phyloP scores from a whole-genome alignment of 2,797 vertebrate genomes.

The Anguilla megastoma region DNA sequence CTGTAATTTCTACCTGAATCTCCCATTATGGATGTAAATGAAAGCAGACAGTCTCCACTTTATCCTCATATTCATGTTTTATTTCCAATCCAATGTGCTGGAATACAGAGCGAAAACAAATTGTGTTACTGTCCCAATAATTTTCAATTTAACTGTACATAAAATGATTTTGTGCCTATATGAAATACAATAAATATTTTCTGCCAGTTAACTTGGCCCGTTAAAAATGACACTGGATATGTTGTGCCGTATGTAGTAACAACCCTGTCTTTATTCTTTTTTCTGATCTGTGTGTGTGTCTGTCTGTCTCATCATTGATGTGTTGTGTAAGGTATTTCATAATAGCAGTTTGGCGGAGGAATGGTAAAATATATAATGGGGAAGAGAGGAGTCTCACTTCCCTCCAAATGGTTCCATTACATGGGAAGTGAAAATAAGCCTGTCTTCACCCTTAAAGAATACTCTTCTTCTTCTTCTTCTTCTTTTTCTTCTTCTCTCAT shows the following conservation, averaged over 20 bases:
- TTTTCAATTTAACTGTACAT: not conserved
- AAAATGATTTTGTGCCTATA: too few species aligned
- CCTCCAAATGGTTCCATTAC: not conserved
- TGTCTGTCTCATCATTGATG: not conserved
- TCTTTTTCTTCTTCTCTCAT: not conserved
- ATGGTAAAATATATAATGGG: not conserved
- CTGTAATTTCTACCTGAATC: too few species aligned
- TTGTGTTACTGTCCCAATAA: too few species aligned
- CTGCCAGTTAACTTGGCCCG: not conserved
- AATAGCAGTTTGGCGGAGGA: not conserved
- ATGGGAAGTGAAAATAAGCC: constrained; percentile 18
- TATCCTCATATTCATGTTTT: too few species aligned
- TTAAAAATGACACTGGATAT: not conserved
- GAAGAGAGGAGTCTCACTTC: constrained; percentile 16
- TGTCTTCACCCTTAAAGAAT: not conserved
- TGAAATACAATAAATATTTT: not conserved
- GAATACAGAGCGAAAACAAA: too few species aligned
- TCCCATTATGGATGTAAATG: too few species aligned
- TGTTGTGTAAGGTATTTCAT: constrained; percentile 18
- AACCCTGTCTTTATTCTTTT: not conserved
- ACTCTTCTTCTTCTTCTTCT: not conserved
- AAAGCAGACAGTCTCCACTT: too few species aligned
- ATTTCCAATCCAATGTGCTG: too few species aligned
- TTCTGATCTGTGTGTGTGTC: not conserved
- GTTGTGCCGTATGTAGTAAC: not conserved